phyloP scores from a whole-genome alignment of 2,888 invertebrate genomes.

The Dascillus cervinus region DNA sequence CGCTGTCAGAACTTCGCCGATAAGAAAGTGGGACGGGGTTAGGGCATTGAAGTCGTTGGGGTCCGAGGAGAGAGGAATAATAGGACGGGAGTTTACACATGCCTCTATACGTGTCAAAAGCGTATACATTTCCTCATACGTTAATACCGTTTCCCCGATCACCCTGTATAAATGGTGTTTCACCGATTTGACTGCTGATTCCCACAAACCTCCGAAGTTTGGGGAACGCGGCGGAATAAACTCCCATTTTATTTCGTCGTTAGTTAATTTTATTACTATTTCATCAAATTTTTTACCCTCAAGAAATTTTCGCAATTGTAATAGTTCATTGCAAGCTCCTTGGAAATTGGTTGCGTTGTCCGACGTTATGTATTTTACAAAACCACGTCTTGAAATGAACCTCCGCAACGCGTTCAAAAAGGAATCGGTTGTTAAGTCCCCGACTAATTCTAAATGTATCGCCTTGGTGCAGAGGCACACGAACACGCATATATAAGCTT shows the following conservation, averaged over 20 bases:
- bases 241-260: slow-evolving; percentile 7
- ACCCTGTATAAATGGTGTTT: slow-evolving; percentile 10
- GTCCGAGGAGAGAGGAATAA: not conserved
- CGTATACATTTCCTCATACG: slow-evolving; percentile 25
- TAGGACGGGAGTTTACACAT: slow-evolving; percentile 17
- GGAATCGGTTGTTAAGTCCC: slow-evolving; percentile 23
- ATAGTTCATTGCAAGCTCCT: slow-evolving; percentile 6
- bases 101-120: slow-evolving; percentile 24
- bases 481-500: slow-evolving; percentile 22
- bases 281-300: not conserved
- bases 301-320: slow-evolving; percentile 2
- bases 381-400: slow-evolving; percentile 4
- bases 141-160: slow-evolving; percentile 6
- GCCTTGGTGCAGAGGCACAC: slow-evolving; percentile 24
- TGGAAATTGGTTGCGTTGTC: slow-evolving; percentile 7
- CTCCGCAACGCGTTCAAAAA: slow-evolving; percentile 22
- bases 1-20: not conserved
- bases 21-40: slow-evolving; percentile 5
- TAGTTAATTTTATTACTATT: slow-evolving; percentile 1
- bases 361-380: slow-evolving; percentile 3
- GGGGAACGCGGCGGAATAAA: slow-evolving; percentile 20
- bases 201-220: slow-evolving; percentile 16
- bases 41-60: not conserved
- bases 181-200: slow-evolving; percentile 6
- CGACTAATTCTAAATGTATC: slow-evolving; percentile 29